phyloP scores from a whole-genome alignment of 35 echinoderm and acorn worm genomes.

The Strongylocentrotus purpuratus region DNA sequence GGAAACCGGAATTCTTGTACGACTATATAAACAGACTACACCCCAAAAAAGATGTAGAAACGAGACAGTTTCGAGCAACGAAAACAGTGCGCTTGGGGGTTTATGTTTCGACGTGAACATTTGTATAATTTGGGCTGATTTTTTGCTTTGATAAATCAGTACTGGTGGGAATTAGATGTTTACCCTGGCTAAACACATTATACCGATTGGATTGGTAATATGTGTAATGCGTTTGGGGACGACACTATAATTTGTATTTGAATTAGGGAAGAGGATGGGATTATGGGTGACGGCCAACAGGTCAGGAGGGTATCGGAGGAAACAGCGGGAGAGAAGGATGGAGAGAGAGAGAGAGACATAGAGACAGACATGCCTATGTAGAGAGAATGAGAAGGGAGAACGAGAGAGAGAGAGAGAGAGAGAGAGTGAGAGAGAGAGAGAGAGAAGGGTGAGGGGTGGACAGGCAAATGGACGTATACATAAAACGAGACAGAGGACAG shows the following conservation, averaged over 20 bases:
- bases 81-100: background rate
- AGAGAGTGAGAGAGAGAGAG: background rate
- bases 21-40: no score
- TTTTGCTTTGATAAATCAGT: background rate
- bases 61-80: background rate
- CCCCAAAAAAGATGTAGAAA: background rate
- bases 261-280: background rate
- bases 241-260: background rate
- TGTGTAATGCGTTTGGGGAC: background rate
- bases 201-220: background rate
- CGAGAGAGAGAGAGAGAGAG: background rate
- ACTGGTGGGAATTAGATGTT: background rate
- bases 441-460: background rate
- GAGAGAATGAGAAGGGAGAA: background rate
- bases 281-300: background rate
- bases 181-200: background rate
- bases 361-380: background rate
- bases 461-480: background rate
- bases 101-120: background rate
- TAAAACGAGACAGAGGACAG: background rate
- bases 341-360: background rate
- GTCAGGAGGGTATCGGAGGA: background rate
- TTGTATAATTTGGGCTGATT: background rate
- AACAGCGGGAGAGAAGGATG: background rate
- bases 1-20: no score